A percentile compares a stretch with the other conserved stretches of the same genome.
Evolutionary conservation across 2,113 vertebrate species (phyloP).

Genomic region (Puntigrus tetrazona): DNA sequence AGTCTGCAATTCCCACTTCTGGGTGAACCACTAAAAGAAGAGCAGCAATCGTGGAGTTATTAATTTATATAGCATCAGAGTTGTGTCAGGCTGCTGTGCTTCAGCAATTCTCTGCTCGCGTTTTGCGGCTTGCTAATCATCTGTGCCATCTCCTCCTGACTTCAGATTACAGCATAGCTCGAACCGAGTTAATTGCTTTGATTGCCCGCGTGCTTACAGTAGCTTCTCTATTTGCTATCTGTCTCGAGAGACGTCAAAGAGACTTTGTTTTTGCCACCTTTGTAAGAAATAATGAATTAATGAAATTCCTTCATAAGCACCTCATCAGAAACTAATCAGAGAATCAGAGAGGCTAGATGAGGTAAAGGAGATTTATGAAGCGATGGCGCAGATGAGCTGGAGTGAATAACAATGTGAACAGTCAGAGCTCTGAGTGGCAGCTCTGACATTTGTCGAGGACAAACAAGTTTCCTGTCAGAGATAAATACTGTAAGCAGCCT

Average conservation of each 20-base stretch:
- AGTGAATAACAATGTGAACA: conserved; percentile 47
- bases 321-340: conserved; percentile 49
- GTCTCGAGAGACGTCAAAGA: neutral
- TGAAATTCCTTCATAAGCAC: conserved; percentile 44
- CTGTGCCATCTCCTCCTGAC: conserved; percentile 34
- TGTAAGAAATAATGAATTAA: conserved; percentile 29
- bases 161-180: conserved; percentile 32
- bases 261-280: conserved; percentile 20
- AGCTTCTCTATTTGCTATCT: conserved; percentile 20
- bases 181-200: conserved; percentile 21
- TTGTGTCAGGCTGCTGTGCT: conserved; percentile 22
- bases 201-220: conserved; percentile 15
- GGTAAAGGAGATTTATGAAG: conserved; percentile 40
- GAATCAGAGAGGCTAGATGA: conserved; percentile 37
- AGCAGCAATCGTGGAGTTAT: conserved; percentile 1
- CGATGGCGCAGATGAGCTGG: neutral
- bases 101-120: conserved; percentile 12
- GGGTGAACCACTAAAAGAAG: conserved; percentile 1
- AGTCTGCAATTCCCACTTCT: neutral
- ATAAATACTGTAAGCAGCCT: conserved; percentile 45
- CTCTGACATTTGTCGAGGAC: conserved; percentile 58
- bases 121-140: conserved; percentile 38
- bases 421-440: conserved; percentile 50
- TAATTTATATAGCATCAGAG: conserved; percentile 20
- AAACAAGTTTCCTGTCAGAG: conserved; percentile 51